Base-by-base conservation (phyloP, 2,797 vertebrate genomes). In the Hoplostethus atlanticus region DNA sequence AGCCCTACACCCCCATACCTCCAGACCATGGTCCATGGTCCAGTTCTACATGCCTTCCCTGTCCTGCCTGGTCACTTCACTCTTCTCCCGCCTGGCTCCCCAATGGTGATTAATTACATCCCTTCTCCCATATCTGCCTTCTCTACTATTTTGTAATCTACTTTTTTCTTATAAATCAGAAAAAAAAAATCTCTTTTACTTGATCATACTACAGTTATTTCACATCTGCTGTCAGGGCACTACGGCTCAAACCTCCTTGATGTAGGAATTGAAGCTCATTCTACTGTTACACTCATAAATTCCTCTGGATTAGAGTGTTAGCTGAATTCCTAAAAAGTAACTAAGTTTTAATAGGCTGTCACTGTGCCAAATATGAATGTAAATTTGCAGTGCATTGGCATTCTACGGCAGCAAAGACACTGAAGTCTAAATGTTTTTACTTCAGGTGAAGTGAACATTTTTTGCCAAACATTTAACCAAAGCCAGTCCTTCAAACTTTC, bases 201-300 rank as follows among this genome's bases (percentile, higher is more conserved):
- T 6, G 28, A 28, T 28, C 28, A 2, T 28, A 28, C 28, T 36
- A 36, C 34, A 36, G 34, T 36, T 36, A 36, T 6, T 36, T 36
- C 28, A 36, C 34, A 36, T 36, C 6, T 36, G 11, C 16, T 47
- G 40, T 40, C 47, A 58, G 30, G 58, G 62, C 15, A 53, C 25
- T 30, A 21, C 47, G 31, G 16, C 47, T 68, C 53, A 42, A 75
- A 74, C 71, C 67, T 67, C 67, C 57, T 71, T 70, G 34, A 36
- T 71, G 9, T 62, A 63, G 38, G 30, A 30, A 40, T 57, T 53
- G 46, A 58, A 40, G 30, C 34, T 16, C 5, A 58, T 55, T 64
- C 34, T 36, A 36, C 34, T 60, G 65, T 64, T 64, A 44, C 50
- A 52, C 15, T 57, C 65, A 46, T 63, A 67, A 28, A 59, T 48